A percentile compares a stretch with the other conserved stretches of the same genome.
phyloP scores from a whole-genome alignment of 53 echinoderm and acorn worm genomes.

The Antedon mediterranea region DNA sequence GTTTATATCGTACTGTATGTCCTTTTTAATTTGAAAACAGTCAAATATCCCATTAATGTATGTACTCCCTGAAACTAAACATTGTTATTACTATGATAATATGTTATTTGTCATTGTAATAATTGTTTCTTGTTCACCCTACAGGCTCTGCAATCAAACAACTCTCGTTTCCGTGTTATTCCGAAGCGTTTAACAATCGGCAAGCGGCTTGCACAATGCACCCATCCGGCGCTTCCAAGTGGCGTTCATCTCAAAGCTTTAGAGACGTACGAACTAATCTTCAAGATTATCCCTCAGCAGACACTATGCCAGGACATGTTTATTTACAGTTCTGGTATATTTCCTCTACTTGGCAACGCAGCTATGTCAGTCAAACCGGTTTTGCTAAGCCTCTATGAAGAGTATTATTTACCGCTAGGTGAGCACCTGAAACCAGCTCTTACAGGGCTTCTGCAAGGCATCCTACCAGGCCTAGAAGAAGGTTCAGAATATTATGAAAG shows the following conservation, averaged over 20 bases:
- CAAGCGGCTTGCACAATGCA: slow-evolving; percentile 94
- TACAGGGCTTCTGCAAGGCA: slow-evolving; percentile 80
- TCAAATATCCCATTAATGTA: too few species aligned
- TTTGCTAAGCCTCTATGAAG: slow-evolving; percentile 81
- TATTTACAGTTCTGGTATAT: slow-evolving; percentile 94
- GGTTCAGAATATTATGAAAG: slow-evolving; percentile 86
- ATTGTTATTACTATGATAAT: too few species aligned
- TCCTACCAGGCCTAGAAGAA: slow-evolving; percentile 88
- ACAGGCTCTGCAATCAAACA: slow-evolving; percentile 67
- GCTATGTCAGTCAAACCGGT: slow-evolving; percentile 94
- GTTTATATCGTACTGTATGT: too few species aligned
- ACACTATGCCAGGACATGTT: slow-evolving; percentile 93
- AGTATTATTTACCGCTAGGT: slow-evolving; percentile 83
- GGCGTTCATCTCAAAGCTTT: slow-evolving; percentile 97
- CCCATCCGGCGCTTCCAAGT: slow-evolving; percentile 94
- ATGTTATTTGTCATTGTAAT: too few species aligned
- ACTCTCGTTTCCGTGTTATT: slow-evolving; percentile 74
- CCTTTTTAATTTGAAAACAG: too few species aligned
- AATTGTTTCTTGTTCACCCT: neutral
- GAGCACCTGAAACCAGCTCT: slow-evolving; percentile 88
- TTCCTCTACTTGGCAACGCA: slow-evolving; percentile 82
- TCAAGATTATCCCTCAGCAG: slow-evolving; percentile 79
- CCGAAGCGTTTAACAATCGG: slow-evolving; percentile 91
- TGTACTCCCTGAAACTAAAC: too few species aligned
- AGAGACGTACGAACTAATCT: slow-evolving; percentile 91